A percentile compares a stretch with the other conserved stretches of the same genome.
Conservation (phyloP, 2,888 invertebrate genomes). For the Tuta absoluta region DNA sequence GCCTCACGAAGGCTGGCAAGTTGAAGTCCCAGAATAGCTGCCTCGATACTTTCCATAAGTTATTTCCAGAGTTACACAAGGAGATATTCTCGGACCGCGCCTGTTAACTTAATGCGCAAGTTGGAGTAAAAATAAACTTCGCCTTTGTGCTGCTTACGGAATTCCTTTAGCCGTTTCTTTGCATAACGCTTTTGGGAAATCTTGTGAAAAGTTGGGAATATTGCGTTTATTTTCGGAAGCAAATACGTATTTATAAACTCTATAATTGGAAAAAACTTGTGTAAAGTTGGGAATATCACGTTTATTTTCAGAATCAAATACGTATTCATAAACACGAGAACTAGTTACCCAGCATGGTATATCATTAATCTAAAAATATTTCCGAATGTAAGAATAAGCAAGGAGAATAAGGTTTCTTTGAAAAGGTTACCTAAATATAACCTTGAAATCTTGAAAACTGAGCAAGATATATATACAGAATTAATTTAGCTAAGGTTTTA, state of each 20-base stretch:
- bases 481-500: too few species aligned
- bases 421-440: not conserved
- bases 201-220: not conserved
- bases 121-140: conserved; percentile 21
- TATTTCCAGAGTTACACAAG: conserved; percentile 66
- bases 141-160: not conserved
- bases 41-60: conserved; percentile 64
- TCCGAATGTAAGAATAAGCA: not conserved
- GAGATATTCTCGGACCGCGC: conserved; percentile 58
- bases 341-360: not conserved
- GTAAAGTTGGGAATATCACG: not conserved
- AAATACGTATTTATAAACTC: not conserved
- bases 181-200: conserved; percentile 7
- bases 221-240: not conserved
- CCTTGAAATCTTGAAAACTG: too few species aligned
- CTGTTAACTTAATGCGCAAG: conserved; percentile 46
- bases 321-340: not conserved
- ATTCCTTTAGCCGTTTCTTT: conserved; percentile 5
- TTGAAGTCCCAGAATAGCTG: conserved; percentile 59
- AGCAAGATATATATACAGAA: too few species aligned
- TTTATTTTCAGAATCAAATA: not conserved
- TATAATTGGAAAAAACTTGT: too few species aligned
- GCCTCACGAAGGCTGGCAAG: conserved; percentile 67
- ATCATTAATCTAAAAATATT: not conserved
- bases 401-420: not conserved